Conservation (phyloP, 2,113 vertebrate genomes). For the Eretmochelys imbricata region DNA sequence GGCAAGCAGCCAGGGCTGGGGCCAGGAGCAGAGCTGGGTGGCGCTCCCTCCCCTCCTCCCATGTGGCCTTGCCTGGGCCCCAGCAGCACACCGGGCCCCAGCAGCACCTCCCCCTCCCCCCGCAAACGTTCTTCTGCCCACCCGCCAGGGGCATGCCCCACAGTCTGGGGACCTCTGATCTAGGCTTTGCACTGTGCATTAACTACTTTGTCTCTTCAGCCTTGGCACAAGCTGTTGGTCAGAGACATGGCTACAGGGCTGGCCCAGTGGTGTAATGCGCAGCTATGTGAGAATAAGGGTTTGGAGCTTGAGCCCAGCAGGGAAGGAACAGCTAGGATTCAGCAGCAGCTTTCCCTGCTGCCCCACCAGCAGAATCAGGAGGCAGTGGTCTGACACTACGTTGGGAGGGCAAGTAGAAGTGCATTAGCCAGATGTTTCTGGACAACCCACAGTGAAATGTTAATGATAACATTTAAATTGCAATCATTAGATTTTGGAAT, state of each 20-base stretch:
- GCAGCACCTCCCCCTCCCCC: too few relatives aligned
- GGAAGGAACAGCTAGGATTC: background rate
- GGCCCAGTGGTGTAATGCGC: background rate
- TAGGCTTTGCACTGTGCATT: background rate
- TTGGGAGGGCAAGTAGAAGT: background rate
- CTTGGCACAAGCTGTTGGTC: background rate
- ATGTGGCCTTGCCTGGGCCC: background rate
- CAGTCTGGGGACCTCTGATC: background rate
- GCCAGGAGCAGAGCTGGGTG: background rate
- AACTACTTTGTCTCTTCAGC: background rate
- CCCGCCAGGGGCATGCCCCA: background rate
- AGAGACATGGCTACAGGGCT: background rate
- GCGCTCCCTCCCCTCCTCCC: fast-evolving
- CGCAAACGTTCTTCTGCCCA: too few relatives aligned
- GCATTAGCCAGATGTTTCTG: background rate
- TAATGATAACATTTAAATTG: background rate
- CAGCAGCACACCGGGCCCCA: background rate
- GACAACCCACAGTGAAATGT: background rate
- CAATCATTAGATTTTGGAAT: background rate
- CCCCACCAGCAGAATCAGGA: background rate
- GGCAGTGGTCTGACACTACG: background rate
- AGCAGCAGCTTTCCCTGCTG: background rate
- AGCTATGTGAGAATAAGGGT: background rate
- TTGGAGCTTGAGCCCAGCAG: too few relatives aligned
- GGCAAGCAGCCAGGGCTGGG: background rate